These are phyloP conservation scores for Heptranchias perlo DNA, from an alignment of 2,113 vertebrate species.

Conservation along the genomic window DNA sequence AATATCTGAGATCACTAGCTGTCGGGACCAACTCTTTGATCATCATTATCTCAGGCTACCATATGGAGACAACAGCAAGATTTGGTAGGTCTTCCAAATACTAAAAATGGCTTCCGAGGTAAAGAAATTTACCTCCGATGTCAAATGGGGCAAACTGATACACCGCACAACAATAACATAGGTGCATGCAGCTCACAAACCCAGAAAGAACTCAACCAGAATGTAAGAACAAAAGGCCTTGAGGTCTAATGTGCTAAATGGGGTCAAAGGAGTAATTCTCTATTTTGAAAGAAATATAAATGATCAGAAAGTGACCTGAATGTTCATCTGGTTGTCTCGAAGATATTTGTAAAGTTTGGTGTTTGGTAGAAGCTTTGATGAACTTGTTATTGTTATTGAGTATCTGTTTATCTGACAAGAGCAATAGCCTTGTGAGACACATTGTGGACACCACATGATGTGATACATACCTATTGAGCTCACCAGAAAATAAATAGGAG, in stretches of 20 bases:
- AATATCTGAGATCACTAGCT: background rate
- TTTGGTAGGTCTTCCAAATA: background rate
- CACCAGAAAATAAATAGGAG: no score
- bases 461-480: no score
- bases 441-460: no score
- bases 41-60: background rate
- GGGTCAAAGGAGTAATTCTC: background rate
- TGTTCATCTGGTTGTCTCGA: no score
- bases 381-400: no score
- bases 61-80: background rate
- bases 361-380: no score
- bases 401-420: no score
- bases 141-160: background rate
- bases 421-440: no score
- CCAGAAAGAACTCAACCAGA: background rate
- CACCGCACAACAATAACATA: background rate
- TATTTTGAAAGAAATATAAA: no score
- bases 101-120: background rate
- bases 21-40: background rate
- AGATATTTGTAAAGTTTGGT: no score
- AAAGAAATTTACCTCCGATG: background rate
- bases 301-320: no score
- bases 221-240: background rate
- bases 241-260: background rate
- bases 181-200: background rate